Percentiles rank a stretch among this genome's conserved stretches.
These are phyloP conservation scores for Stylophora pistillata DNA, from an alignment of 64 coral and sea anemone species.

Conservation along the genomic window DNA sequence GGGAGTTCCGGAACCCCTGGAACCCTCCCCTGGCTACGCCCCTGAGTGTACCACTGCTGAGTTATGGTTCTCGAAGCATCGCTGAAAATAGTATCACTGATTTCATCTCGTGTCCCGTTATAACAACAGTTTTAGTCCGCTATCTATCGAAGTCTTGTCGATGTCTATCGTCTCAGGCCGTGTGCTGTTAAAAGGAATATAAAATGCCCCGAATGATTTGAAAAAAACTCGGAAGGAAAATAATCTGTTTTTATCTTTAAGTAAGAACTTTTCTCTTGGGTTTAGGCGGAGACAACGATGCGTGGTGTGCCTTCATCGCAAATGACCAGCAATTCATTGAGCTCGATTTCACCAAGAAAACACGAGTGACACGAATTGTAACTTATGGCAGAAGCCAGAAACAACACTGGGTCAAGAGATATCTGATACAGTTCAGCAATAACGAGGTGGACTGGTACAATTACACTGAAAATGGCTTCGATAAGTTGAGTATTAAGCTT, in stretches of 20 bases:
- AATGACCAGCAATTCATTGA: slow-evolving; percentile 69
- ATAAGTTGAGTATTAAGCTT: slow-evolving; percentile 50
- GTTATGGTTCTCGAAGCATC: background rate
- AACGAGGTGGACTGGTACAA: slow-evolving; percentile 73
- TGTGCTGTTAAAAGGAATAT: too few relatives aligned
- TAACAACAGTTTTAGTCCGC: too few relatives aligned
- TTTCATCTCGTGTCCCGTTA: too few relatives aligned
- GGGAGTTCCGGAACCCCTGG: too few relatives aligned
- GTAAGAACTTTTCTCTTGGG: background rate
- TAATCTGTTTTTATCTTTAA: background rate
- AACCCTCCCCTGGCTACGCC: too few relatives aligned
- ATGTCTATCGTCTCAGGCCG: too few relatives aligned
- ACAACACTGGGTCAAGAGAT: slow-evolving; percentile 66
- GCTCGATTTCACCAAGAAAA: slow-evolving; percentile 73
- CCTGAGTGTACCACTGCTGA: background rate
- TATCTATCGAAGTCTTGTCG: too few relatives aligned
- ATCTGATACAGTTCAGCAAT: slow-evolving; percentile 67
- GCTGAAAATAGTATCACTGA: background rate
- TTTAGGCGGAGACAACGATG: slow-evolving; percentile 39
- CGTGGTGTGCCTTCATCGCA: slow-evolving; percentile 67
- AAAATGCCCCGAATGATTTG: too few relatives aligned
- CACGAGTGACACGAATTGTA: slow-evolving; percentile 45
- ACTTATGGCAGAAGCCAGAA: slow-evolving; percentile 68
- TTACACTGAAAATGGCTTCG: slow-evolving; percentile 74
- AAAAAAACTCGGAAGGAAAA: background rate